Base-by-base conservation (phyloP, 1,140 invertebrate genomes). In the Cydia fagiglandana region DNA sequence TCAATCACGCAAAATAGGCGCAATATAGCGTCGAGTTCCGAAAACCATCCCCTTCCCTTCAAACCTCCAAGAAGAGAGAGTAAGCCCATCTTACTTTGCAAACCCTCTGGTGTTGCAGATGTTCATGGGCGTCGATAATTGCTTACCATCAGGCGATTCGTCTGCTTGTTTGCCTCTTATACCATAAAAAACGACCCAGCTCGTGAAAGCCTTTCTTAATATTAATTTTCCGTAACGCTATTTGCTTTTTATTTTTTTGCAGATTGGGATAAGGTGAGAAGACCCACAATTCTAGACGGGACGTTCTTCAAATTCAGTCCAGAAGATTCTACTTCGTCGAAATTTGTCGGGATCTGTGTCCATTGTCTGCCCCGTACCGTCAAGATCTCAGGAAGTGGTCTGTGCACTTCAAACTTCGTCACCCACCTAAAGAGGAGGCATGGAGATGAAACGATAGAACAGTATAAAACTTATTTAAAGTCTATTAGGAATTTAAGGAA, bases 301-400 rank as follows among this genome's bases (percentile, higher is more conserved):
- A 66, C 64, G 28, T 66, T 66, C 30, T 66, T 34, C n/a, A 66
- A 66, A 66, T 66, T 66, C 24, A 15, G 28, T 10, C 64, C 64
- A 6, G 64, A 34, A 3, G 64, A 66, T 15, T 66, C 64, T 30
- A 66, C 64, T 13, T 13, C 30, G 13, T 38, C 64, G 30, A 66
- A 66, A 9, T 34, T 30, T 1, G 28, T 66, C 13, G 64, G 64
- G 5, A 66, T 66, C 13, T 66, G 64, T 38, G 64, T 66, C 12
- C 10, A 66, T 4, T 66, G 64, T n/a, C 15, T 34, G n/a, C 64
- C 64, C 30, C 24, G 30, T 34, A n/a, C 30, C 5, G 30, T 66
- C 28, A 66, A 66, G 38, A 66, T 66, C 10, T 34, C 64, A n/a
- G 64, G 64, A n/a, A 10, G 15, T 12, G 24, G 12, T 6, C 5